Evolutionary conservation across 2,888 invertebrate species (phyloP), one percentile per base, ranked within the genome.

Genomic region (Parasteatoda lunata): DNA sequence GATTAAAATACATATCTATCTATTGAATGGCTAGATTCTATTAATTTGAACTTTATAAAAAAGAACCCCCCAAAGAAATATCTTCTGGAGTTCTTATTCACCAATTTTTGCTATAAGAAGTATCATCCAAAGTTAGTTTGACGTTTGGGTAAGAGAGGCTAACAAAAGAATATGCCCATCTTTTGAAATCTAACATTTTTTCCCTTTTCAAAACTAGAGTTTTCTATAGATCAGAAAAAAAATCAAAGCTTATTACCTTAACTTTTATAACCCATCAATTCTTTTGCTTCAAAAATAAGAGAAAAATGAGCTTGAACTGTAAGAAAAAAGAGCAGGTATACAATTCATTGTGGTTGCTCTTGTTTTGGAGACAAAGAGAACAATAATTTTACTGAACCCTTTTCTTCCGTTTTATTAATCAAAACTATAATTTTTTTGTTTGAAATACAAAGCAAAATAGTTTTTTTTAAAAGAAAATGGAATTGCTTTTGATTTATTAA

Each of bases 161-260:
- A 15, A 78, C 70, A 78, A 78, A 59, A 78, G 78, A 70, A 78
- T 48, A 70, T 48, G 48, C 49, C 70, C 71, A 59, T 64, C 71
- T 15, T 54, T 71, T 70, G 78, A 78, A 78, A 70, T 78, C 78
- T 59, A 64, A 70, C 59, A 49, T 78, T 78, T 45, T 69, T 54
- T 48, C 49, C 30, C 30, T 30, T 78, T 78, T 78, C 15, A 70
- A 54, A 77, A 52, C 77, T 77, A 11, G 51, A 77, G 66, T 68
- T 54, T 69, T 69, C 77, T 52, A 47, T 52, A 45, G 48, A 30
- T 30, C 30, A 30, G 49, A 78, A 54, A 59, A 70, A 54, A 48
- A 70, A 70, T 15, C 70, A 78, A 59, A 59, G 70, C 78, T 78
- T 78, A 78, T 78, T 78, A 78, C 64, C 78, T 78, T 70, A 78